These are phyloP conservation scores for Frankliniella fusca DNA, from an alignment of 2,888 invertebrate species.

Conservation along the genomic window DNA sequence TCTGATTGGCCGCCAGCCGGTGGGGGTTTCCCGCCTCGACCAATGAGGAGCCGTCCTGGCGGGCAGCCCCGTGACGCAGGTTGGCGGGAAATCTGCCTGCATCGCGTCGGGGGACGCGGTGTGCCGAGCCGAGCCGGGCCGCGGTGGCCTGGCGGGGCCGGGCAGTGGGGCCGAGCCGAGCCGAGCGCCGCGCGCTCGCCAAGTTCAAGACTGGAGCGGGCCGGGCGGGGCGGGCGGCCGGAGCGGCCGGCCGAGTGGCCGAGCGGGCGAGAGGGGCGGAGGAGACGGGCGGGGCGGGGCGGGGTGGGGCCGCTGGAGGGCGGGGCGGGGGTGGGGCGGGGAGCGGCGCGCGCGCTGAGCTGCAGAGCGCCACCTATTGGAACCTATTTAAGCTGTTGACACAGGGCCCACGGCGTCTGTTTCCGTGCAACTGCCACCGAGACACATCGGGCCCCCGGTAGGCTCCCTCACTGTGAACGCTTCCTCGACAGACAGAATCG, in stretches of 20 bases:
- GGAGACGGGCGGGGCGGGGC: conserved; percentile 36
- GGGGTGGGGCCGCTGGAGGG: conserved; percentile 34
- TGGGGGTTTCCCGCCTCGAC: conserved; percentile 23
- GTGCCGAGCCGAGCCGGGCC: neutral
- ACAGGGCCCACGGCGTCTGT: conserved; percentile 30
- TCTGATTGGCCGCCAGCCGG: conserved; percentile 1
- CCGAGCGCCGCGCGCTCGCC: conserved; percentile 14
- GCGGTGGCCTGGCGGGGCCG: neutral
- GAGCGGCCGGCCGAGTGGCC: conserved; percentile 34
- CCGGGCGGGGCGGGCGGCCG: conserved; percentile 28
- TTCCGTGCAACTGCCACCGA: conserved; percentile 26
- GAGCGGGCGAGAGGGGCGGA: conserved; percentile 33
- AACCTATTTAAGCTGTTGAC: conserved; percentile 30
- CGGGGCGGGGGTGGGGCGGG: conserved; percentile 33
- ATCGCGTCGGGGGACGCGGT: conserved; percentile 7
- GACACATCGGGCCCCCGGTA: neutral
- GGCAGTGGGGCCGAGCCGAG: neutral
- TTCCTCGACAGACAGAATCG: conserved; percentile 18
- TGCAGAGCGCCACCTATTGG: conserved; percentile 31
- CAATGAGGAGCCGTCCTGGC: conserved; percentile 4
- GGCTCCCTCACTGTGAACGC: neutral
- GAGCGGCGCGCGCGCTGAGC: conserved; percentile 37
- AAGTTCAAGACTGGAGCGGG: conserved; percentile 29
- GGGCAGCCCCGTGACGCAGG: neutral
- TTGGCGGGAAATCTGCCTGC: conserved; percentile 22